Base-by-base conservation (phyloP, 1,140 invertebrate genomes). In the Sminthurides bifidus region DNA sequence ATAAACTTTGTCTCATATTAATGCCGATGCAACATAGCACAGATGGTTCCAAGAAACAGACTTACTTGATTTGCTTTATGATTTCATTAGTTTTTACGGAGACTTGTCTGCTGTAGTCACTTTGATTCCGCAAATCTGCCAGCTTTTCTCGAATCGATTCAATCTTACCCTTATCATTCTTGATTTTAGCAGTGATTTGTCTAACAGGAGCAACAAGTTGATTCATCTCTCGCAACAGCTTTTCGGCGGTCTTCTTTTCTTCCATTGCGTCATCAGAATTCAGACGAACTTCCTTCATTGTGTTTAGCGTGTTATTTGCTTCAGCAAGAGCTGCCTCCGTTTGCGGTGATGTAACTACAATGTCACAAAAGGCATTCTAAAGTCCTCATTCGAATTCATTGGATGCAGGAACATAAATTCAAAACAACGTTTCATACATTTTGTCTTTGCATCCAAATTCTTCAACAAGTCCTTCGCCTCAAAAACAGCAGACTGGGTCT, bases 271-370 rank as follows among this genome's bases (percentile, higher is more conserved):
- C 72, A 15, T 71, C 68, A 1, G 46, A 33, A 37, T 60, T 40
- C 55, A 82, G 80, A 50, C 77, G 72, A 6, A 77, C 77, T 48
- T 69, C 71, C 53, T 79, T 74, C 27, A 92, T 83, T 35, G 77
- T 75, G 1, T 75, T 72, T 15, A 89, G 72, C 3, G 86, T 81
- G 0, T 76, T 69, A 56, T 84, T 73, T 0, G 86, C 88, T 66
- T 89, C 79, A 12, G 76, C 71, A 3, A 92, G 64, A 0, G 86
- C 83, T 17, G 77, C 79, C 44, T 91, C 87, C 0, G 87, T 77
- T 67, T 85, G 84, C 0, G 83, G 82, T 26, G 81, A 77, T 40
- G 66, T 26, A 35, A 60, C 52, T 50, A 56, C 23, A 56, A 1
- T n/a, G n/a, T n/a, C n/a, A n/a, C n/a, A n/a, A n/a, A n/a, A n/a